A percentile compares a stretch with the other conserved stretches of the same genome.
These are phyloP conservation scores for Corydoras maculifer DNA, from an alignment of 2,113 vertebrate genomes.

Conservation along the genomic window DNA sequence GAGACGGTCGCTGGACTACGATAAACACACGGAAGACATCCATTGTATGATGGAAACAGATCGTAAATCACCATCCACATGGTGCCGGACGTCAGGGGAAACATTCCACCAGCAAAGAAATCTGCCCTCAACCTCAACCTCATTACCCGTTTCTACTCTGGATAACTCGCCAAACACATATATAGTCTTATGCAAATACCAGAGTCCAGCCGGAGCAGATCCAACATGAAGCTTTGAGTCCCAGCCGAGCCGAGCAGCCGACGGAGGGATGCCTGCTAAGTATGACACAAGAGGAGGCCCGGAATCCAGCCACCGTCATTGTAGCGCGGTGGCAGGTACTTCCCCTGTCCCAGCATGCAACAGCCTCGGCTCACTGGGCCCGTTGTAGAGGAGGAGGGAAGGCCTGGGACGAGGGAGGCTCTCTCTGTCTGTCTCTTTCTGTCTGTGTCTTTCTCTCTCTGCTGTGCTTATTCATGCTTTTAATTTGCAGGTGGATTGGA, in stretches of 20 bases:
- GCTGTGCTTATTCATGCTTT: constrained; percentile 42
- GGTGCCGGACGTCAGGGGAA: constrained; percentile 37
- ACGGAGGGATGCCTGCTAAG: constrained; percentile 65
- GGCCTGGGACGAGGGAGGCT: constrained; percentile 27
- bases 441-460: constrained; percentile 22
- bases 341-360: constrained; percentile 64
- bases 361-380: constrained; percentile 63
- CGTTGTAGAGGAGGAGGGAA: constrained; percentile 51
- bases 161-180: too few relatives aligned
- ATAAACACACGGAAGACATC: constrained; percentile 86
- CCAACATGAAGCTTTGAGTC: constrained; percentile 46
- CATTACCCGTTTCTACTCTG: too few relatives aligned
- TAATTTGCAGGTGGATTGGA: constrained; percentile 31
- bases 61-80: constrained; percentile 72
- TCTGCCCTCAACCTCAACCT: too few relatives aligned
- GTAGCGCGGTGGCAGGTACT: constrained; percentile 76
- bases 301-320: constrained; percentile 71
- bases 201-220: too few relatives aligned
- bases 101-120: too few relatives aligned
- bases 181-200: too few relatives aligned
- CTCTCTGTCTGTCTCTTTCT: constrained; percentile 27
- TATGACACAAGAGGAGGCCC: constrained; percentile 75
- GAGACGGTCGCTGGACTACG: constrained; percentile 60
- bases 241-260: constrained; percentile 76
- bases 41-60: constrained; percentile 66